Evolutionary conservation across 2,888 invertebrate genomes (phyloP).

Genomic region (Rapana venosa): DNA sequence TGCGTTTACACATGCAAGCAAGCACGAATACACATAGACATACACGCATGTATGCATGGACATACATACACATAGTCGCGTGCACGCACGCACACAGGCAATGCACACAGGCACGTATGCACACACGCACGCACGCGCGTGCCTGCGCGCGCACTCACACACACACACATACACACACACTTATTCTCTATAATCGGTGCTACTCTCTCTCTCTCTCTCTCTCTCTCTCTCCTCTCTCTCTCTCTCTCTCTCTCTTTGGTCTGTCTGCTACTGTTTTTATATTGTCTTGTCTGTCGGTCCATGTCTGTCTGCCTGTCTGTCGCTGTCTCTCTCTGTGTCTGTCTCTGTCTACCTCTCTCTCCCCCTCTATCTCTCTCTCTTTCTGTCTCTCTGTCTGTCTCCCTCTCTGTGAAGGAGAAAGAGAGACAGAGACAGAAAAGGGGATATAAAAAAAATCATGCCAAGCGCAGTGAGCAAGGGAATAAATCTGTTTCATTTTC

Average conservation of each 20-base stretch:
- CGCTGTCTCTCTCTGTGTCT: neutral
- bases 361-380: too few species aligned
- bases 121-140: neutral
- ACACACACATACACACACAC: neutral
- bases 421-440: too few species aligned
- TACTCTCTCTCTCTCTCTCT: neutral
- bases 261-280: too few species aligned
- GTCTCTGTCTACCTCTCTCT: too few species aligned
- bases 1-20: too few species aligned
- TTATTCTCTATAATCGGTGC: too few species aligned
- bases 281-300: neutral
- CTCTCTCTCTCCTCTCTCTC: neutral
- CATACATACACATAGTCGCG: neutral
- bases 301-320: neutral
- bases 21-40: too few species aligned
- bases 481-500: too few species aligned
- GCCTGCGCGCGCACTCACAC: neutral
- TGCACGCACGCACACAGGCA: neutral
- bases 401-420: too few species aligned
- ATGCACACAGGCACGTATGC: neutral
- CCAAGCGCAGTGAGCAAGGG: too few species aligned
- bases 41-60: neutral
- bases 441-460: too few species aligned
- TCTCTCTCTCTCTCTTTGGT: neutral
- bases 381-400: too few species aligned